These are phyloP conservation scores for Harpagoxenus sublaevis DNA, from an alignment of 2,888 invertebrate genomes.

Conservation along the genomic window DNA sequence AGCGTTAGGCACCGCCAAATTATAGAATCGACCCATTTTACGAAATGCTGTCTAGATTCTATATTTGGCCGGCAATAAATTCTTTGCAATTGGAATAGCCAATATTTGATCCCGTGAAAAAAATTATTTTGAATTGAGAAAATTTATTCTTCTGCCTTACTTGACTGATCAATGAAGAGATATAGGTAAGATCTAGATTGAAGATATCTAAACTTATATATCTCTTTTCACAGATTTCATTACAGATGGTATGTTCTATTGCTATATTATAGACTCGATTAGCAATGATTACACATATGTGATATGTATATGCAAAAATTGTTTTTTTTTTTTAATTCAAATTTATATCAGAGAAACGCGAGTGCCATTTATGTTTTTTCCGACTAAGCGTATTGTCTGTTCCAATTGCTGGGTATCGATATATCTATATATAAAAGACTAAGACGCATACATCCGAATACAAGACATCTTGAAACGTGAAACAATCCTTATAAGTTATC, in stretches of 20 bases:
- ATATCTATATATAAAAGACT: not conserved
- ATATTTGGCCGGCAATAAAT: not conserved
- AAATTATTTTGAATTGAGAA: not conserved
- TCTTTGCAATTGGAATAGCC: slow-evolving; percentile 8
- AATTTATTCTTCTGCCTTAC: not conserved
- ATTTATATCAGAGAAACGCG: not conserved
- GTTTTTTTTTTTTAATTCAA: not conserved
- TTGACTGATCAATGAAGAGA: not conserved
- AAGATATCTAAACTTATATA: not conserved
- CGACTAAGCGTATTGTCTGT: not conserved
- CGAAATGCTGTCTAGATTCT: not conserved
- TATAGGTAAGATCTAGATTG: not conserved
- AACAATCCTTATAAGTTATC: slow-evolving; percentile 37
- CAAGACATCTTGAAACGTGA: not conserved
- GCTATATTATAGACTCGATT: not conserved
- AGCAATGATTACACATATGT: not conserved
- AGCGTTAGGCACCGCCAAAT: not conserved
- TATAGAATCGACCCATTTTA: slow-evolving; percentile 9
- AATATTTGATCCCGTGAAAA: not conserved
- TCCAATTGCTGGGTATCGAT: not conserved
- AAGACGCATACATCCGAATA: not conserved
- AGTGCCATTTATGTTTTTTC: not conserved
- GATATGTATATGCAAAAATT: not conserved
- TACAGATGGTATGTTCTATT: not conserved
- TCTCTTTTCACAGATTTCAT: not conserved